Conservation (phyloP, 2,113 vertebrate genomes). For the Pandion haliaetus region DNA sequence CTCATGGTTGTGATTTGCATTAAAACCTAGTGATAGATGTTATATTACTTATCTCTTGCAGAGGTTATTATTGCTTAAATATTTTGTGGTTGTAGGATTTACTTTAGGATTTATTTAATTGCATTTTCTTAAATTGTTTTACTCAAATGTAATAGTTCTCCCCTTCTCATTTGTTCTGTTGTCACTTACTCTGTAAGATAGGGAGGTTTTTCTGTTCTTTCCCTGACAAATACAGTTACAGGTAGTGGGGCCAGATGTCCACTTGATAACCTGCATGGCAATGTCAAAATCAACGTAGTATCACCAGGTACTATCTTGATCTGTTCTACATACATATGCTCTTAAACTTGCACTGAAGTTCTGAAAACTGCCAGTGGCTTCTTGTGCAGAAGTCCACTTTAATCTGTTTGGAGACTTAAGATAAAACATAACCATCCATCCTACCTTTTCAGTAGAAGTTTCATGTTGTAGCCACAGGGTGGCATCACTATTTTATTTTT, state of each 20-base stretch:
- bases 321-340: background rate
- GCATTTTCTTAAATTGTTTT: background rate
- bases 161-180: background rate
- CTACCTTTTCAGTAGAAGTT: background rate
- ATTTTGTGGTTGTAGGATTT: background rate
- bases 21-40: background rate
- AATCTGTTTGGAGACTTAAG: background rate
- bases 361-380: background rate
- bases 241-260: background rate
- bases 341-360: background rate
- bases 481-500: conserved; percentile 17
- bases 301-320: background rate
- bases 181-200: background rate
- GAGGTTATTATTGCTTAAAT: background rate
- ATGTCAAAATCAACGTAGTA: background rate
- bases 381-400: background rate
- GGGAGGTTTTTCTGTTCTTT: background rate
- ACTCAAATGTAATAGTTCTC: background rate
- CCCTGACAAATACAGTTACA: background rate
- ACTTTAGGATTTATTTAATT: background rate
- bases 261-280: background rate
- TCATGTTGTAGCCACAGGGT: background rate
- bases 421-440: background rate
- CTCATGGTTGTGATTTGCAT: background rate
- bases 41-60: background rate